These are phyloP conservation scores for Opisthograptis luteolata DNA, from an alignment of 2,888 invertebrate genomes.

Conservation along the genomic window DNA sequence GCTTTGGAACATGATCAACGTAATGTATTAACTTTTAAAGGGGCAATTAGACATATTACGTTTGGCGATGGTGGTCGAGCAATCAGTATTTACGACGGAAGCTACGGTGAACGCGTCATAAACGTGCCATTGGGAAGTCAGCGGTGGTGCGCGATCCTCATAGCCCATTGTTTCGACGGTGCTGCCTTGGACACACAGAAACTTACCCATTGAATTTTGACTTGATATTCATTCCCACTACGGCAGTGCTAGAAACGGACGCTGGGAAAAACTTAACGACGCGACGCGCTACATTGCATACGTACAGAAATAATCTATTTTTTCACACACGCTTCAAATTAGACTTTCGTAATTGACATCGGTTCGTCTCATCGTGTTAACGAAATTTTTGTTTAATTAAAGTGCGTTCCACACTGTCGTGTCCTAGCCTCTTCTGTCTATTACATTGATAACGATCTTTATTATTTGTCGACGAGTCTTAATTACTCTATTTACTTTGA, in stretches of 20 bases:
- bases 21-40: constrained; percentile 78
- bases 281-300: constrained; percentile 20
- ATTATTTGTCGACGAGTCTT: constrained; percentile 63
- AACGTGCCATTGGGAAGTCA: constrained; percentile 69
- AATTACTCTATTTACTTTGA: constrained; percentile 67
- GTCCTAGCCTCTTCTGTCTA: constrained; percentile 65
- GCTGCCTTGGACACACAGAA: constrained; percentile 73
- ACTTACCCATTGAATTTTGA: constrained; percentile 65
- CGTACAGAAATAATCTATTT: constrained; percentile 29
- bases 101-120: constrained; percentile 66
- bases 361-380: constrained; percentile 54
- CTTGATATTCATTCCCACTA: constrained; percentile 64
- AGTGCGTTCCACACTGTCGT: constrained; percentile 67
- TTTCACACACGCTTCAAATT: constrained; percentile 20
- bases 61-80: constrained; percentile 63
- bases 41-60: constrained; percentile 76
- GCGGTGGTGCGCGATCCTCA: constrained; percentile 59
- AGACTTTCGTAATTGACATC: constrained; percentile 47
- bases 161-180: constrained; percentile 73
- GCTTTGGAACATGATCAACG: constrained; percentile 69
- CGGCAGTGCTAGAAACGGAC: constrained; percentile 54
- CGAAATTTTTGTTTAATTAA: constrained; percentile 70
- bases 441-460: constrained; percentile 76
- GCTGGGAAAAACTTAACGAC: constrained; percentile 32
- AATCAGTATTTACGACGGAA: constrained; percentile 76